Evolutionary conservation across 2,888 invertebrate genomes (phyloP).

Genomic region (Lacanobia oleracea): DNA sequence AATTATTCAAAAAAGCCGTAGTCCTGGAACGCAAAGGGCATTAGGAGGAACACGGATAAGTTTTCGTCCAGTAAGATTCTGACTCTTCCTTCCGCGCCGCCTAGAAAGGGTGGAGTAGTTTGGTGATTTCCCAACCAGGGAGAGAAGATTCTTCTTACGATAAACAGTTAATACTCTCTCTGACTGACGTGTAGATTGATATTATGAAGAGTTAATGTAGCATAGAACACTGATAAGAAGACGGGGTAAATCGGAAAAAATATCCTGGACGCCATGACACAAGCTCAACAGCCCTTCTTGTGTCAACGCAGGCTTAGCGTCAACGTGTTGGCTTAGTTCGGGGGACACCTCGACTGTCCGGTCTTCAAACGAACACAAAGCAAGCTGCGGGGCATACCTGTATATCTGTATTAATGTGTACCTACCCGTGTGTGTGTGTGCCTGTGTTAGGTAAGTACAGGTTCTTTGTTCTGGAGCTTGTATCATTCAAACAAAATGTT

Average conservation of each 20-base stretch:
- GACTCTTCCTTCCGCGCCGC: too few relatives aligned
- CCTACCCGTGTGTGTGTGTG: not conserved
- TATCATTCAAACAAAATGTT: not conserved
- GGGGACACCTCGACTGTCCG: conserved; percentile 33
- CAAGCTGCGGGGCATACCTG: conserved; percentile 22
- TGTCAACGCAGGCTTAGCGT: conserved; percentile 33
- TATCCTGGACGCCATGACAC: not conserved
- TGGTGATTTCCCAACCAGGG: too few relatives aligned
- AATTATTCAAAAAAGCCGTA: too few relatives aligned
- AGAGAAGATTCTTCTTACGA: too few relatives aligned
- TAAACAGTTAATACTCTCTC: not conserved
- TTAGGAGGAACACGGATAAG: too few relatives aligned
- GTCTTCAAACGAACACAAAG: conserved; percentile 51
- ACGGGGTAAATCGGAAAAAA: not conserved
- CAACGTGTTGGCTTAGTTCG: conserved; percentile 42
- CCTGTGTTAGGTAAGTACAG: not conserved
- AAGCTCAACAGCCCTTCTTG: conserved; percentile 34
- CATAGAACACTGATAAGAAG: not conserved
- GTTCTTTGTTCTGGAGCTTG: not conserved
- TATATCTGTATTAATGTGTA: not conserved
- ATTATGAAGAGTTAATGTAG: not conserved
- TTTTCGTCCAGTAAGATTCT: too few relatives aligned
- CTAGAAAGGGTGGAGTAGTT: too few relatives aligned
- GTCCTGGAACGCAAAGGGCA: too few relatives aligned
- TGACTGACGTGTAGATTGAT: not conserved